A percentile compares a stretch with the other conserved stretches of the same genome.
Conservation (phyloP, 2,113 vertebrate genomes). For the Campylorhamphus procurvoides region DNA sequence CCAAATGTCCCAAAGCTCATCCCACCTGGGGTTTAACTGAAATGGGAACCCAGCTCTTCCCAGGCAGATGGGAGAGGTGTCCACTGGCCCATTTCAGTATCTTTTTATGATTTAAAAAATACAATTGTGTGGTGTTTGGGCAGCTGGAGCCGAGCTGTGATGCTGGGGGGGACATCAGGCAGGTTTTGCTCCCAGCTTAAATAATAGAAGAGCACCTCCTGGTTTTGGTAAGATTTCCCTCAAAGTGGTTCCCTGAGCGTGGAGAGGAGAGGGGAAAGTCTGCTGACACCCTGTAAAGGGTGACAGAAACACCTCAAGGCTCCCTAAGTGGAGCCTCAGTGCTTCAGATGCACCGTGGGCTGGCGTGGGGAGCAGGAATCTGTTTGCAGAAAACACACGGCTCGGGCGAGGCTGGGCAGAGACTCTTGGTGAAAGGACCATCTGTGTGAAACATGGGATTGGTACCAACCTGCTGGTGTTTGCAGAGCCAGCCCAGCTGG, state of each 20-base stretch:
- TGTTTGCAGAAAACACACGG: neutral
- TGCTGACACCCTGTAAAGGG: accelerated
- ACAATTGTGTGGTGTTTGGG: neutral
- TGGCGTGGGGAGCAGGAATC: accelerated
- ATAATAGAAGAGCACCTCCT: neutral
- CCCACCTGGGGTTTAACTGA: neutral
- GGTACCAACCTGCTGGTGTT: neutral
- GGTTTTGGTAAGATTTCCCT: neutral
- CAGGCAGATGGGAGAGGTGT: neutral
- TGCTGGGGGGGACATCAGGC: neutral
- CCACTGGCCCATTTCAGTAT: neutral
- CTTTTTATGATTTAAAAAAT: neutral
- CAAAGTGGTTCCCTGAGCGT: accelerated
- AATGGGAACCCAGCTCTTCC: neutral
- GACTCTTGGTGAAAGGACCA: neutral
- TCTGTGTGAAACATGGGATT: neutral
- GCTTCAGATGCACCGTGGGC: accelerated
- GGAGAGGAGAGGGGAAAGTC: neutral
- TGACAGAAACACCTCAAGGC: accelerated
- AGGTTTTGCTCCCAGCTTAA: neutral
- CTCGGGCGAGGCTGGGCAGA: neutral
- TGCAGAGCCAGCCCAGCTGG: neutral
- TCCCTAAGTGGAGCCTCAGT: accelerated
- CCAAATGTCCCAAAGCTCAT: neutral
- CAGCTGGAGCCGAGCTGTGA: neutral